phyloP scores from a whole-genome alignment of 2,113 vertebrate genomes.

The Tinamus guttatus region DNA sequence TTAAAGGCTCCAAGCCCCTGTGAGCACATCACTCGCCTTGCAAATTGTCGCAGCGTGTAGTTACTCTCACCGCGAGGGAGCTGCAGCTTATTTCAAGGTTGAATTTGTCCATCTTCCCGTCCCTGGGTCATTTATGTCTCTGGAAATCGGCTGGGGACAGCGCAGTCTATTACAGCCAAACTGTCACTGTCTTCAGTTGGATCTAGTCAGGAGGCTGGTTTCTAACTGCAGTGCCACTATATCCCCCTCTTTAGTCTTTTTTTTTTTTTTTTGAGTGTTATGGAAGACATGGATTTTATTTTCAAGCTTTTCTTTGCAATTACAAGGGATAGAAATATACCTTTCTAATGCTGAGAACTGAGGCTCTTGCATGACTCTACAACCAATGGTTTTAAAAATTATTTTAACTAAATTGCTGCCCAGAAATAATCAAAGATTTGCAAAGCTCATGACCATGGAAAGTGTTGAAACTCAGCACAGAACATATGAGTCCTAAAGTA shows the following conservation, averaged over 20 bases:
- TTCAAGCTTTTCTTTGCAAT: neutral
- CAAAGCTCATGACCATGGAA: neutral
- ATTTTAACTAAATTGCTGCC: neutral
- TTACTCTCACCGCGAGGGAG: neutral
- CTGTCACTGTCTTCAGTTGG: neutral
- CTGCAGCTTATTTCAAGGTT: conserved; percentile 51
- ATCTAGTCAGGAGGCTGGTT: neutral
- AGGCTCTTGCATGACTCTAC: neutral
- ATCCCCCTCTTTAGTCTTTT: neutral
- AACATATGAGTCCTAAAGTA: neutral
- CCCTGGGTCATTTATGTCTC: conserved; percentile 33
- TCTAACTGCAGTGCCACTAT: neutral
- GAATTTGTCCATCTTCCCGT: conserved; percentile 51
- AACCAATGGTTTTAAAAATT: neutral
- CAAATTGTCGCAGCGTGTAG: neutral
- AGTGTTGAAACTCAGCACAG: conserved; percentile 1
- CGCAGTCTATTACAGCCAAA: accelerated
- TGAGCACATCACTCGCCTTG: neutral
- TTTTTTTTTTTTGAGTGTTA: neutral
- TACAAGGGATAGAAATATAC: neutral
- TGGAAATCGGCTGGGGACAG: conserved; percentile 4
- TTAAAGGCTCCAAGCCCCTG: neutral
- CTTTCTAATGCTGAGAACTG: neutral
- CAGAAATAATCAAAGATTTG: neutral
- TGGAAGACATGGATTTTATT: neutral